Conservation (phyloP, 2,797 vertebrate species). For the Furcifer pardalis region DNA sequence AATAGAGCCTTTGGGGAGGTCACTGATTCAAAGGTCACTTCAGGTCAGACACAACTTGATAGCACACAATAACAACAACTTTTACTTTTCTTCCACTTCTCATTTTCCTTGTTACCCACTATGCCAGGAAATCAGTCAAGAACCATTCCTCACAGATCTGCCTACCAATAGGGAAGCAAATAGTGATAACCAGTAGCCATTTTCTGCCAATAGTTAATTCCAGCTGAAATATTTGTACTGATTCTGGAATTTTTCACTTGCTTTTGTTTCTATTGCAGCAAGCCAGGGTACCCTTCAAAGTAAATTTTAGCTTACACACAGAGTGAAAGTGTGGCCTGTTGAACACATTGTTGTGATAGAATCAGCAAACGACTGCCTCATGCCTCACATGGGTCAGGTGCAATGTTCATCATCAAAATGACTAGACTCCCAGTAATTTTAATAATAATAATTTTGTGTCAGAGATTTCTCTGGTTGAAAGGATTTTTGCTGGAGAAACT, state of each 20-base stretch:
- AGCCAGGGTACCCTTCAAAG: background rate
- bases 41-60: too few species aligned
- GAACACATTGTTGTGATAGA: background rate
- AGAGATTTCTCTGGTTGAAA: too few species aligned
- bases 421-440: background rate
- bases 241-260: background rate
- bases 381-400: background rate
- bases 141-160: background rate
- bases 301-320: background rate
- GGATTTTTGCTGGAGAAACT: too few species aligned
- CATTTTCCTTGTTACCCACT: constrained; percentile 1
- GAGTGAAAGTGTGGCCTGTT: background rate
- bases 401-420: background rate
- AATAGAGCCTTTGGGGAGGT: too few species aligned
- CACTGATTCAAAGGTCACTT: too few species aligned
- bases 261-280: background rate
- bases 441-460: too few species aligned
- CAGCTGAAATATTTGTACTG: background rate
- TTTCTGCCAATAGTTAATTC: too few species aligned
- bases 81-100: background rate
- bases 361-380: background rate
- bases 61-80: too few species aligned
- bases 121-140: background rate
- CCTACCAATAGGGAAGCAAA: too few species aligned
- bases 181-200: background rate